Percentiles rank a stretch among this genome's conserved stretches.
phyloP scores from a whole-genome alignment of 2,797 vertebrate genomes.

The Halcyon smyrnensis region DNA sequence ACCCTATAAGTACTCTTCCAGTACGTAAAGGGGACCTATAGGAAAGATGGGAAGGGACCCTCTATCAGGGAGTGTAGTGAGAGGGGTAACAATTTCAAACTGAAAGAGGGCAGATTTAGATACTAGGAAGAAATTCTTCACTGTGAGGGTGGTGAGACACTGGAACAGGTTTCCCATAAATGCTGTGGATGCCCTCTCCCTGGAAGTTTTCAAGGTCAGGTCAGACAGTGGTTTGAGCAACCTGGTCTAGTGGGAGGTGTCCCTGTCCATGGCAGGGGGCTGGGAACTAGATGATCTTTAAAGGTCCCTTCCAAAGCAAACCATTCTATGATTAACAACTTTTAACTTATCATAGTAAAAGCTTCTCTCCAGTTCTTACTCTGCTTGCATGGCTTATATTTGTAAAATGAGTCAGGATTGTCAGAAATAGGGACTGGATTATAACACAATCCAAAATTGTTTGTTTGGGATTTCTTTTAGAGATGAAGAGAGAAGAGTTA shows the following conservation, averaged over 20 bases:
- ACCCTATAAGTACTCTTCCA: not conserved
- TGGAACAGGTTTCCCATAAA: not conserved
- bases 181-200: not conserved
- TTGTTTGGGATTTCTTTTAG: not conserved
- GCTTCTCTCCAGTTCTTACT: not conserved
- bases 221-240: not conserved
- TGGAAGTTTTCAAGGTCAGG: not conserved
- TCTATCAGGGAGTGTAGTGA: not conserved
- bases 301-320: not conserved
- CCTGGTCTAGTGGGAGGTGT: not conserved
- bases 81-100: not conserved
- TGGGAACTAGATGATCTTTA: not conserved
- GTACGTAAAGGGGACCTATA: not conserved
- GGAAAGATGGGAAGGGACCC: not conserved
- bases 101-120: not conserved
- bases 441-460: not conserved
- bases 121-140: not conserved
- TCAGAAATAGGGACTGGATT: not conserved
- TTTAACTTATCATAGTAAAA: not conserved
- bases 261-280: not conserved
- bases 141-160: not conserved
- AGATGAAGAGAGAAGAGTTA: not conserved
- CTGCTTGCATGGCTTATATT: not conserved
- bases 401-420: not conserved
- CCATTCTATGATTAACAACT: not conserved